Evolutionary conservation across 2,888 invertebrate genomes (phyloP), one percentile per base, ranked within the genome.

Genomic region (Amiota minor): DNA sequence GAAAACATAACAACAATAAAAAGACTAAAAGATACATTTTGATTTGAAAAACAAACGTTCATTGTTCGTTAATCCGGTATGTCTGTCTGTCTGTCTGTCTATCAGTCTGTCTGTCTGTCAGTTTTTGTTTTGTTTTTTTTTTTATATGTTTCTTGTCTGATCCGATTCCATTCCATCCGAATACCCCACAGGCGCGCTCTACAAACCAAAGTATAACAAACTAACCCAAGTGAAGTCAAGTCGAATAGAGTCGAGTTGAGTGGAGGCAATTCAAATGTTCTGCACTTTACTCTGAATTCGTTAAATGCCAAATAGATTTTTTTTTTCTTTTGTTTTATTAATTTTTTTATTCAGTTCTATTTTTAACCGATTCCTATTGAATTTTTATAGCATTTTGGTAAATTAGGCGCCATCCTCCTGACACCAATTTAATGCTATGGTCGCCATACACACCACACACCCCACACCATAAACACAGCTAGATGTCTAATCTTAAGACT

Each of bases 51-150:
- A 53, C 69, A 23, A 53, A 18, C 50, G 16, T 16, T 14, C 56
- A 45, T 62, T 74, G 49, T 77, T 72, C 71, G 72, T 71, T 77
- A 76, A 68, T 61, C 50, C 62, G 62, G 35, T 62, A n/a, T 14
- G 35, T 35, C 6, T 35, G 35, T 35, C 2, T 35, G 35, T 35
- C 16, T 49, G 49, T 20, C 16, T 11, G 11, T 20, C 11, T 11
- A 16, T 20, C 59, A 1, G 16, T 53, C 53, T 16, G 16, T 4
- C 11, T 16, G 53, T 53, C 53, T 9, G 2, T 53, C 10, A 1
- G 53, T 16, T 16, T n/a, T 14, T 8, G 4, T 11, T 16, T n/a
- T 59, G 23, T 23, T 59, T 23, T 18, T 3, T 59, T 6, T 11
- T 18, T 18, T 6, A 18, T 18, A 59, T 16, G 18, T 12, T 59